A percentile compares a stretch with the other conserved stretches of the same genome.
Evolutionary conservation across 2,888 invertebrate genomes (phyloP).

Genomic region (Chymomyza caudatula): DNA sequence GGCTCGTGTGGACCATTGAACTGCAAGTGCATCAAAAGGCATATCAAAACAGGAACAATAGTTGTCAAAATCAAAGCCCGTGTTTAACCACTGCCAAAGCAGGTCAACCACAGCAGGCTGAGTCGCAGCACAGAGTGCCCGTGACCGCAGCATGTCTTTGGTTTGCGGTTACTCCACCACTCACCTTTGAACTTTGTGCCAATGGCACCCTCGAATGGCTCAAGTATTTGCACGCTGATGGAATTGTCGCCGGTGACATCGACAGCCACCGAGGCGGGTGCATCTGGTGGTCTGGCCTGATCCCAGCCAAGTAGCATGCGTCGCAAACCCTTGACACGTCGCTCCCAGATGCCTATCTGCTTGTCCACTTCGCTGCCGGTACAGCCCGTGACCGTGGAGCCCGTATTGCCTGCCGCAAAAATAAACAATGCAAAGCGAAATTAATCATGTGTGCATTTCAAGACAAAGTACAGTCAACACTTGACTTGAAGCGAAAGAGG

Average conservation of each 20-base stretch:
- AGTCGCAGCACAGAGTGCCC: neutral
- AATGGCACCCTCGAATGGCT: conserved; percentile 88
- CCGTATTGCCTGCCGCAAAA: conserved; percentile 72
- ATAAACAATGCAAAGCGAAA: neutral
- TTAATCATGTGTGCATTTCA: neutral
- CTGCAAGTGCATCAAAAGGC: conserved; percentile 78
- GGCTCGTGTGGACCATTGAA: conserved; percentile 94
- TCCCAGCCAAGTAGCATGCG: conserved; percentile 91
- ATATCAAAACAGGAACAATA: conserved; percentile 16
- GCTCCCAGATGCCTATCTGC: conserved; percentile 92
- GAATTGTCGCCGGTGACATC: conserved; percentile 82
- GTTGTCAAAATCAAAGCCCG: conserved; percentile 1
- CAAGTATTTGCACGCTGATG: conserved; percentile 83
- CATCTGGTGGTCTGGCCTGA: conserved; percentile 89
- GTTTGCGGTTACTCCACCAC: conserved; percentile 1
- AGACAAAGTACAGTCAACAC: neutral
- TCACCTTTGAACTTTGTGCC: conserved; percentile 95
- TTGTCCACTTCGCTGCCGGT: conserved; percentile 88
- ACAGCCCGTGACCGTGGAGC: conserved; percentile 82
- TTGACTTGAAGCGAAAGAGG: neutral
- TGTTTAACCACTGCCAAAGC: conserved; percentile 13
- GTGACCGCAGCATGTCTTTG: conserved; percentile 11
- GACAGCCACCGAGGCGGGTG: conserved; percentile 88
- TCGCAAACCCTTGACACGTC: conserved; percentile 80
- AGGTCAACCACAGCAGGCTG: conserved; percentile 21